phyloP scores from a whole-genome alignment of 2,888 invertebrate genomes.

The Pandemis cinnamomeana region DNA sequence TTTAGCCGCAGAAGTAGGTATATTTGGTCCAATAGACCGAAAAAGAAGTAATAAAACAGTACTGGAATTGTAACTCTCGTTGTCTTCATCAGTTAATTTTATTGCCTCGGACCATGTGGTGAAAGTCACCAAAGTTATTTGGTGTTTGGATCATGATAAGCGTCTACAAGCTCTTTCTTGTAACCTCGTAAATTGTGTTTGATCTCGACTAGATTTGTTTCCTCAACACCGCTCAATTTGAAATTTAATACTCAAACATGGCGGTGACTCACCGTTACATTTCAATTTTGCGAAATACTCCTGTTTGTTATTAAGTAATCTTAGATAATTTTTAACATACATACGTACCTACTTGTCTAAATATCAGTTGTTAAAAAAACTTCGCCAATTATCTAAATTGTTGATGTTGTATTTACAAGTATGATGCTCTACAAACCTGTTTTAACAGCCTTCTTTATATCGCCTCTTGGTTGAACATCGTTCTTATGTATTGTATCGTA shows the following conservation, averaged over 20 bases:
- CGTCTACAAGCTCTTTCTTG: conserved; percentile 66
- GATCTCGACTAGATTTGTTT: conserved; percentile 67
- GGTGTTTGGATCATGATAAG: conserved; percentile 62
- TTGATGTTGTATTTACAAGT: not conserved
- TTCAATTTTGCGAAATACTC: conserved; percentile 66
- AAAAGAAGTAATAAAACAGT: not conserved
- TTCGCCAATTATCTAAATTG: not conserved
- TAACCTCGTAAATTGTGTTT: conserved; percentile 70
- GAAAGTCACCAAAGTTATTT: conserved; percentile 65
- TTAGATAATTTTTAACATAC: conserved; percentile 10
- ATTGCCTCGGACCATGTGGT: conserved; percentile 53
- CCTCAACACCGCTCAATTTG: conserved; percentile 64
- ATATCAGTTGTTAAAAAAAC: not conserved
- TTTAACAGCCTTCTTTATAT: not conserved
- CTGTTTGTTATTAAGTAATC: conserved; percentile 45
- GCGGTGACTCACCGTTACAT: conserved; percentile 69
- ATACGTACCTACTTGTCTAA: no score
- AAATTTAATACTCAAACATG: conserved; percentile 70
- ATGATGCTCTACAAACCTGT: not conserved
- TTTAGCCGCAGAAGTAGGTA: not conserved
- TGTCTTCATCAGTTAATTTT: conserved; percentile 24
- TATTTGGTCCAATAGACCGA: not conserved
- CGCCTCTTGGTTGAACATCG: not conserved
- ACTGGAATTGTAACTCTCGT: conserved; percentile 15
- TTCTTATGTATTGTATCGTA: not conserved